Base-by-base conservation (phyloP, 1,140 invertebrate genomes). In the Panagrolaimus sp. region DNA sequence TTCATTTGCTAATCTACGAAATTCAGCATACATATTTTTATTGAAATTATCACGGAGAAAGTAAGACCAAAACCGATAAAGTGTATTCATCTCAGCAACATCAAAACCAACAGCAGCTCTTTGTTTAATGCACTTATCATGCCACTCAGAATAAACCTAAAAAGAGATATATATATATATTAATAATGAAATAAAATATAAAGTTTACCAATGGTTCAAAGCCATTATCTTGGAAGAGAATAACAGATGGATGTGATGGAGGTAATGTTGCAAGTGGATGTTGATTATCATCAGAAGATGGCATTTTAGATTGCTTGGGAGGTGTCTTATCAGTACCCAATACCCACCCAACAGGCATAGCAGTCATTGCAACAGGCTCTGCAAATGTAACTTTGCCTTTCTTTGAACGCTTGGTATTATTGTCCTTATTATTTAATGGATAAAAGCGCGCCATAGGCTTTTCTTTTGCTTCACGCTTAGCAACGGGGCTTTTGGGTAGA, bases 1-100 rank as follows among this genome's bases (percentile, higher is more conserved):
- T 86, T 98, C 95, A 65, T 91, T 87, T 7, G 95, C 93, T 64
- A 96, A 82, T 53, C 86, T 87, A 80, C 89, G 89, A 84, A 98
- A 98, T 85, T 98, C 96, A 73, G 91, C 89, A 84, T 97, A 99
- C 95, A 99, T 98, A 75, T 90, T 94, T 76, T 90, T 89, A 86
- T 98, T 98, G 85, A 96, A 99, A 84, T 98, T 94, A 83, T 98
- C 93, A 65, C 95, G 86, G 51, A 99, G 87, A 87, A 98, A 99
- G 88, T 98, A 97, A 25, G 95, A 98, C 96, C 96, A 99, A 86
- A 99, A 99, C 69, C 96, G 87, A 86, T 93, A 96, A 1, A 96
- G 86, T 0, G 93, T 96, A 84, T 96, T 96, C 93, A 96, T 96
- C 84, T 96, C 93, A 13, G 92, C 93, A 75, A 92, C 90, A 0